These are phyloP conservation scores for Drepana arcuata DNA, from an alignment of 1,140 invertebrate genomes.

Conservation along the genomic window DNA sequence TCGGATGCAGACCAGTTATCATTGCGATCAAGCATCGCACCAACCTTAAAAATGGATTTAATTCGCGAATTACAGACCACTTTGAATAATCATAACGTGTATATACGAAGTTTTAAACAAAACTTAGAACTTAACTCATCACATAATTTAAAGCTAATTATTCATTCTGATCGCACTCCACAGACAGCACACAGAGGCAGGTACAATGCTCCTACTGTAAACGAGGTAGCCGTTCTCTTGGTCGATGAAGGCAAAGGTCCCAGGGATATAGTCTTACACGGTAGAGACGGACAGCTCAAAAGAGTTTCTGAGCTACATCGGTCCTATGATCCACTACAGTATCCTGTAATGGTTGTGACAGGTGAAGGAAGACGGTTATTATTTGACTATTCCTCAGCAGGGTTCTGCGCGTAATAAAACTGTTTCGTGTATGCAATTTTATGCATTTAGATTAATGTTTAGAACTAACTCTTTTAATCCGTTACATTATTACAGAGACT, in stretches of 20 bases:
- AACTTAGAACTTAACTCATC: conserved; percentile 21
- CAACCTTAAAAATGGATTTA: conserved; percentile 25
- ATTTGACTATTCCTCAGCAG: conserved; percentile 23
- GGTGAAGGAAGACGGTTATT: conserved; percentile 25
- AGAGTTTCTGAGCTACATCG: conserved; percentile 29
- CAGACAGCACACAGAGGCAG: conserved; percentile 30
- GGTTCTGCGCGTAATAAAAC: conserved; percentile 22
- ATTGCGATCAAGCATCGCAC: conserved; percentile 8
- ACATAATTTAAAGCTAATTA: conserved; percentile 31
- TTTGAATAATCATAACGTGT: conserved; percentile 15
- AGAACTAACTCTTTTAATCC: conserved; percentile 20
- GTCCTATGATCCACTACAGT: conserved; percentile 45
- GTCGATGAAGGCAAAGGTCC: conserved; percentile 15
- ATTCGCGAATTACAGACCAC: conserved; percentile 20
- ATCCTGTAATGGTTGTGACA: conserved; percentile 39
- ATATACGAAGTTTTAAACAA: conserved; percentile 28
- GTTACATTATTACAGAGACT: conserved; percentile 22
- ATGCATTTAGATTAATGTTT: conserved; percentile 25
- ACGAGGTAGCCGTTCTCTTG: conserved; percentile 42
- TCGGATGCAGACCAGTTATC: conserved; percentile 4
- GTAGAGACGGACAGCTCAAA: conserved; percentile 22
- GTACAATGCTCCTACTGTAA: conserved; percentile 37
- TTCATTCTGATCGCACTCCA: conserved; percentile 36
- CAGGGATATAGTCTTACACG: conserved; percentile 23
- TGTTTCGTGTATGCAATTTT: conserved; percentile 27